Conservation (phyloP, 2,113 vertebrate genomes). For the Cephalopholis sonnerati region DNA sequence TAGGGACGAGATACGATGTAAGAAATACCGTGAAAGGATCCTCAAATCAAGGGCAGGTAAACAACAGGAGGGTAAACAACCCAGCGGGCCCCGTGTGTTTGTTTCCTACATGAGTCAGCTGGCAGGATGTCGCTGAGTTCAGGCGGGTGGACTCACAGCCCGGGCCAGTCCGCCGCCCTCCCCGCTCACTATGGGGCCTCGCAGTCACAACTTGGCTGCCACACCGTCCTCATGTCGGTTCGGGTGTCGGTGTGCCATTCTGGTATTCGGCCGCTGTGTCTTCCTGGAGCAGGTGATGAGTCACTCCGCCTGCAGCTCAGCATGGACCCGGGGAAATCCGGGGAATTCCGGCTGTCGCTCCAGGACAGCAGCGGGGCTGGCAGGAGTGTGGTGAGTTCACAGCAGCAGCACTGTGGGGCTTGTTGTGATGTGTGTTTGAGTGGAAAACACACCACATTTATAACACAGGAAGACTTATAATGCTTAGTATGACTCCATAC, state of each 20-base stretch:
- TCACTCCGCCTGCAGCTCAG: constrained; percentile 89
- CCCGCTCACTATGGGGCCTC: constrained; percentile 57
- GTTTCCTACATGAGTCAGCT: constrained; percentile 63
- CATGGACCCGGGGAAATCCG: constrained; percentile 86
- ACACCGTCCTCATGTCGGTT: constrained; percentile 88
- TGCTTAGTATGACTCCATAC: background rate
- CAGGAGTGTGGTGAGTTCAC: constrained; percentile 79
- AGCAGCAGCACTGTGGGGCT: background rate
- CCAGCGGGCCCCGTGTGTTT: constrained; percentile 9
- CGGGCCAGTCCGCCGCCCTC: constrained; percentile 52
- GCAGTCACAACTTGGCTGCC: constrained; percentile 56
- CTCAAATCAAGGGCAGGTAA: background rate
- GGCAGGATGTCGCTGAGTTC: constrained; percentile 84
- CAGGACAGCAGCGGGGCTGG: constrained; percentile 73
- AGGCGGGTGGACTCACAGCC: constrained; percentile 77
- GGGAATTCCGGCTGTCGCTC: constrained; percentile 89
- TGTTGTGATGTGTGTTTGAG: background rate
- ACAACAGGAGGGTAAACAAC: constrained; percentile 24
- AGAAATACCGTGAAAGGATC: background rate
- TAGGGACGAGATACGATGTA: background rate
- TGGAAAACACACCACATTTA: background rate
- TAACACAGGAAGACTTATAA: background rate
- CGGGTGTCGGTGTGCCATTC: constrained; percentile 83
- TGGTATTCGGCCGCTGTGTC: constrained; percentile 86
- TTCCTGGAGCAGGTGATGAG: constrained; percentile 82